Evolutionary conservation across 2,797 vertebrate genomes (phyloP).

Genomic region (Xyrichtys novacula): DNA sequence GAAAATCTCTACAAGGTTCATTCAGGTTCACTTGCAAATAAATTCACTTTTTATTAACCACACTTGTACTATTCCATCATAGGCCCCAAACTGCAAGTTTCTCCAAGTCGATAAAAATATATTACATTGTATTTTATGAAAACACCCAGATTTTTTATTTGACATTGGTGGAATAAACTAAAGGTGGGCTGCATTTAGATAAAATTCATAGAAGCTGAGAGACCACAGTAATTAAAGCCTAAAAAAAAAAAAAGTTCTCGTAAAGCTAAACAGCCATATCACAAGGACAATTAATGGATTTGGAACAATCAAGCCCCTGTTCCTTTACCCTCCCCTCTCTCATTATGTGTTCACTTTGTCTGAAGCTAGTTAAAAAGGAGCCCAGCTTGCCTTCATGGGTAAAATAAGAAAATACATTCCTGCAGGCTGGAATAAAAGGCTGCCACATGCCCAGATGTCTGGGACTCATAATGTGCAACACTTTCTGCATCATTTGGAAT

Average conservation of each 20-base stretch:
- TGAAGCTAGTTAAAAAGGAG: constrained; percentile 63
- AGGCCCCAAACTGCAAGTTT: constrained; percentile 31
- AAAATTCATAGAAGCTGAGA: neutral
- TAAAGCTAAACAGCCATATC: constrained; percentile 7
- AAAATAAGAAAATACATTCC: constrained; percentile 74
- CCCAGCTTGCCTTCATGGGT: constrained; percentile 57
- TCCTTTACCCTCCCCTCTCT: neutral
- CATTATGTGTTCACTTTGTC: constrained; percentile 47
- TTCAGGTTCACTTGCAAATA: constrained; percentile 74
- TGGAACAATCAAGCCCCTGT: constrained; percentile 1
- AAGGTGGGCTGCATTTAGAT: constrained; percentile 27
- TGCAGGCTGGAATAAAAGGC: constrained; percentile 74
- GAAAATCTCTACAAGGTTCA: constrained; percentile 62
- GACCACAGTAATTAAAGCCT: neutral
- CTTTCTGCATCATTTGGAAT: constrained; percentile 54
- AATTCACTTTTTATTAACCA: constrained; percentile 45
- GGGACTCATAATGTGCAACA: constrained; percentile 69
- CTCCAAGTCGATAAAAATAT: constrained; percentile 28
- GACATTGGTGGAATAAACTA: constrained; percentile 5
- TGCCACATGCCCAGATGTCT: constrained; percentile 81
- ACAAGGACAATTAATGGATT: constrained; percentile 21
- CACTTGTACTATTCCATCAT: constrained; percentile 16
- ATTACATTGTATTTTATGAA: constrained; percentile 6
- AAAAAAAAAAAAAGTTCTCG: neutral
- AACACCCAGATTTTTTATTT: constrained; percentile 20